Evolutionary conservation across 2,888 invertebrate species (phyloP), one percentile per base, ranked within the genome.

Genomic region (Mesoligia furuncula): DNA sequence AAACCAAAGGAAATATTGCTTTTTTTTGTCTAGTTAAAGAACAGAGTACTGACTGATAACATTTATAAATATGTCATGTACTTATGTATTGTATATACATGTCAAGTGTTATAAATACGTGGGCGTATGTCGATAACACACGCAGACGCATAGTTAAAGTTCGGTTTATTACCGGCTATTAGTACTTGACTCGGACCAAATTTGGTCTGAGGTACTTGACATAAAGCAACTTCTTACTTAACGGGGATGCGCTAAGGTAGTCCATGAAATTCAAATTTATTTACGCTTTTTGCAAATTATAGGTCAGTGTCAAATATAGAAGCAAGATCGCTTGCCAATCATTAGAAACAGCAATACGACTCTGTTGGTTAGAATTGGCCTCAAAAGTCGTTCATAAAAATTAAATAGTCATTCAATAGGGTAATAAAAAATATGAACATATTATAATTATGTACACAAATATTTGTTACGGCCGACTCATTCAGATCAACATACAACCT

Each of bases 51-150:
- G 17, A 27, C 45, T 73, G 77, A 73, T 73, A 77, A 77, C 13
- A 72, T 17, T 24, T 51, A 51, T 57, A 57, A n/a, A n/a, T 48
- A 42, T 66, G 13, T 27, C 51, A 51, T 31, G 15, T 81, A 39
- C 20, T 45, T 2, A 27, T 45, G 9, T n/a, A 27, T 45, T 42
- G 36, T 45, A 36, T 72, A 42, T 11, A 42, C 36, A 54, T 13
- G 2, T 67, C 17, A 15, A 39, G 64, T 79, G 57, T 31, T 75
- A 83, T 62, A 36, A 70, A 51, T 70, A 39, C 24, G 59, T 75
- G 66, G 62, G 59, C 57, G 20, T 65, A 51, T 11, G 27, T 31
- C 15, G 67, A 77, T 83, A 65, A 65, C 78, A 54, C 31, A 36
- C 39, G 20, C 67, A 51, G 39, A 31, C n/a, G n/a, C 59, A 31